phyloP scores from a whole-genome alignment of 1,140 invertebrate genomes.

The Gonatopus flavifemur region DNA sequence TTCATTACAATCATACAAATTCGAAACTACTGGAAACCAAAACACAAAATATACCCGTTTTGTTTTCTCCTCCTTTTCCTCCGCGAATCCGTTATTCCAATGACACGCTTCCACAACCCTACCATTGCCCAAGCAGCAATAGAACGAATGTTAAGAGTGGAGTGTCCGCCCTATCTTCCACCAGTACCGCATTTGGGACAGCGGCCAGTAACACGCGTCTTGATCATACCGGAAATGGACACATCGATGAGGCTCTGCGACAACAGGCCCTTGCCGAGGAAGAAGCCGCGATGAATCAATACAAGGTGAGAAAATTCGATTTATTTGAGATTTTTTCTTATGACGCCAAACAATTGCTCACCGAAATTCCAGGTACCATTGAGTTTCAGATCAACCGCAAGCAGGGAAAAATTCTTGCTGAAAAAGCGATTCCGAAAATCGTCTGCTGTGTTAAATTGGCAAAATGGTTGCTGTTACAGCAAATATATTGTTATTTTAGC shows the following conservation, averaged over 20 bases:
- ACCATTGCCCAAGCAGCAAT: slow-evolving; percentile 66
- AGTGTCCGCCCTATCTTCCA: slow-evolving; percentile 85
- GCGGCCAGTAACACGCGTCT: slow-evolving; percentile 74
- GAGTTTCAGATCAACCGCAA: too few relatives aligned
- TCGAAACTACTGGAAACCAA: too few relatives aligned
- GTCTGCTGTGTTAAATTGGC: too few relatives aligned
- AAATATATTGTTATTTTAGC: too few relatives aligned
- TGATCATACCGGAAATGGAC: slow-evolving; percentile 69
- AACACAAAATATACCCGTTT: too few relatives aligned
- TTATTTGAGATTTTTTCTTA: too few relatives aligned
- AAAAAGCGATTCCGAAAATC: too few relatives aligned
- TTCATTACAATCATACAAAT: slow-evolving; percentile 19
- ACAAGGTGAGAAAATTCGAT: slow-evolving; percentile 71
- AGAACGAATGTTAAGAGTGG: slow-evolving; percentile 87
- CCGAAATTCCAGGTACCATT: too few relatives aligned
- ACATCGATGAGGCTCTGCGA: slow-evolving; percentile 82
- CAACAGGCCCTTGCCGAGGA: slow-evolving; percentile 91
- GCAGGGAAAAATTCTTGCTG: too few relatives aligned
- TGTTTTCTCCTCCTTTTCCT: neutral
- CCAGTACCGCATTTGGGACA: slow-evolving; percentile 82
- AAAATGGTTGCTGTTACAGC: too few relatives aligned
- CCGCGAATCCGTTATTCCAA: slow-evolving; percentile 21
- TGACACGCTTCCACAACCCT: slow-evolving; percentile 39
- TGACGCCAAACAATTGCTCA: too few relatives aligned
- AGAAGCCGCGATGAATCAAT: slow-evolving; percentile 91